Base-by-base conservation (phyloP, 2,113 vertebrate genomes). In the Plestiodon gilberti region DNA sequence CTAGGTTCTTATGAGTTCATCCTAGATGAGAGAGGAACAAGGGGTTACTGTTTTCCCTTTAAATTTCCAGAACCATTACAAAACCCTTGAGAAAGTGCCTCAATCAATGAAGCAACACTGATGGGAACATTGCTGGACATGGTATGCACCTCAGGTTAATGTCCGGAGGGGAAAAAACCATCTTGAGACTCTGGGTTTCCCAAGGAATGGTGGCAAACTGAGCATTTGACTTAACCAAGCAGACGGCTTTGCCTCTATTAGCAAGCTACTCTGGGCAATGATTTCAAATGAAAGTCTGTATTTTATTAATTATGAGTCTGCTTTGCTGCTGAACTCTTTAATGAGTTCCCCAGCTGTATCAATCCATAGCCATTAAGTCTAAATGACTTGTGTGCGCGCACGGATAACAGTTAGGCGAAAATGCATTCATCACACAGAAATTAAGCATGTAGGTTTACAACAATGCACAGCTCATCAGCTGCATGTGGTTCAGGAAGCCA, bases 281-380 rank as follows among this genome's bases (percentile, higher is more conserved):
- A 93, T 92, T 95, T 87, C 91, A 87, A 93, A 95, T 92, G 87
- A 94, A 94, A 95, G 95, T 91, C 94, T 87, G 90, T 94, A 90
- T 92, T 96, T 96, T 94, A 96, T 95, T 94, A 96, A 96, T 94
- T 91, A 88, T 10, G 83, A 3, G 64, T 85, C 95, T 92, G 91
- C 93, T 92, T 92, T 90, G 88, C 93, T 89, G 92, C 90, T 80
- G 90, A 90, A 89, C 55, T 75, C 89, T 91, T 91, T 92, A 90
- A 94, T 89, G 93, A 30, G 6, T 73, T 95, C 92, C 91, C 94
- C 95, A 95, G 95, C 93, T 95, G 90, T 35, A 92, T 88, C 91
- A 69, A 71, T 77, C 78, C 57, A 55, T 57, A 88, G 90, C 61
- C 89, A 88, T 76, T 76, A 83, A 74, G 77, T 48, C 83, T 20